Conservation (phyloP, 2,797 vertebrate species). For the Poecilia picta region DNA sequence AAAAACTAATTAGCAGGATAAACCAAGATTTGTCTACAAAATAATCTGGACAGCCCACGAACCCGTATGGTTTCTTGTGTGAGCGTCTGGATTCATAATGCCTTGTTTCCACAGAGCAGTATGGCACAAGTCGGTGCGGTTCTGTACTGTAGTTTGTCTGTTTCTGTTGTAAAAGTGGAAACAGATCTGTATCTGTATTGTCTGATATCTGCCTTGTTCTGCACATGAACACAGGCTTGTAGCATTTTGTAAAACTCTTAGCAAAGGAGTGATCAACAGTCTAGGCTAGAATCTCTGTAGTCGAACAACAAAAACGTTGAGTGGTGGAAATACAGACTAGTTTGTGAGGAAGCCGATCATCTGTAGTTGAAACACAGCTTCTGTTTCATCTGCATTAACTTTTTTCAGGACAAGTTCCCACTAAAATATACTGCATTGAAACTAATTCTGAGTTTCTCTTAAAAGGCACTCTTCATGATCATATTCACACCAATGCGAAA, state of each 20-base stretch:
- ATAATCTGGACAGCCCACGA: background rate
- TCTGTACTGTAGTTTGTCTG: background rate
- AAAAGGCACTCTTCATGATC: background rate
- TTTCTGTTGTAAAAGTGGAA: too few relatives aligned
- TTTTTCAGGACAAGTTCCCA: background rate
- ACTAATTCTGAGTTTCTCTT: background rate
- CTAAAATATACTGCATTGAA: background rate
- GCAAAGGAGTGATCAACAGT: too few relatives aligned
- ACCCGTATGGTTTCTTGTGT: background rate
- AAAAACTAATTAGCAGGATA: background rate
- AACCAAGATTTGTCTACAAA: background rate
- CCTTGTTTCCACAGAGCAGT: background rate
- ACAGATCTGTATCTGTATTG: too few relatives aligned
- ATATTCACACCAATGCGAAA: background rate
- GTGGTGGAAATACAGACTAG: background rate
- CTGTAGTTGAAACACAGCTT: background rate
- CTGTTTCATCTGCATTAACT: background rate
- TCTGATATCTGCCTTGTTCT: too few relatives aligned
- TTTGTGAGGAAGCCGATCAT: background rate
- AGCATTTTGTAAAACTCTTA: too few relatives aligned
- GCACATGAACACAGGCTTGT: too few relatives aligned
- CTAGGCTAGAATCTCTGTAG: background rate
- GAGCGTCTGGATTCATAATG: background rate
- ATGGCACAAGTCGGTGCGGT: background rate
- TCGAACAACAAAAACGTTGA: background rate